A percentile compares a stretch with the other conserved stretches of the same genome.
Evolutionary conservation across 2,113 vertebrate species (phyloP).

Genomic region (Phaethornis superciliosus): DNA sequence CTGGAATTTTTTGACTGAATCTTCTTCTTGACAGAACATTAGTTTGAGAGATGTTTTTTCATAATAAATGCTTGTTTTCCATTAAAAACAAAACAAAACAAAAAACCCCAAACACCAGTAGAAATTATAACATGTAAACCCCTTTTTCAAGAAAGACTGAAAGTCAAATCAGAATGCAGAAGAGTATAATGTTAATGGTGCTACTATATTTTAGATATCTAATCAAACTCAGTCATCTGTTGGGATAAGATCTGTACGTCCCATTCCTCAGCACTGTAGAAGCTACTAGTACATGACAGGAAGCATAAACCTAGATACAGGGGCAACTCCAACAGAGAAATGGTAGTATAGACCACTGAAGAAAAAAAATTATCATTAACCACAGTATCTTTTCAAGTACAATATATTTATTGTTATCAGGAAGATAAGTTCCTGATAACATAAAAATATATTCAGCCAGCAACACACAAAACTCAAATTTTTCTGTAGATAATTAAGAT

Average conservation of each 20-base stretch:
- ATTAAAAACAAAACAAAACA: neutral
- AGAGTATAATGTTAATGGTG: neutral
- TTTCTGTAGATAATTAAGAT: neutral
- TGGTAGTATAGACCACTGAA: neutral
- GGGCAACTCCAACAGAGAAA: neutral
- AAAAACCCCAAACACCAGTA: too few species aligned
- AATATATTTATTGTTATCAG: neutral
- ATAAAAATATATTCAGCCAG: neutral
- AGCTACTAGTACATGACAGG: neutral
- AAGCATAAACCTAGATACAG: neutral
- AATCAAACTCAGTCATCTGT: neutral
- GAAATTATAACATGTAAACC: neutral
- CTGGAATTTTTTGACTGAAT: neutral
- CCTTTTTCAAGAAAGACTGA: neutral
- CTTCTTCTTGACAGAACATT: neutral
- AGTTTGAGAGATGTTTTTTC: neutral
- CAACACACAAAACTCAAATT: rapidly evolving
- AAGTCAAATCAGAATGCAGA: neutral
- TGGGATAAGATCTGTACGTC: neutral
- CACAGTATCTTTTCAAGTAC: neutral
- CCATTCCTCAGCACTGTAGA: neutral
- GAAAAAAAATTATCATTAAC: neutral
- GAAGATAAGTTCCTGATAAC: neutral
- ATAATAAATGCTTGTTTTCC: neutral
- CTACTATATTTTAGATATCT: neutral